These are phyloP conservation scores for Meandrina meandrites DNA, from an alignment of 92 coral and sea anemone genomes.

Conservation along the genomic window DNA sequence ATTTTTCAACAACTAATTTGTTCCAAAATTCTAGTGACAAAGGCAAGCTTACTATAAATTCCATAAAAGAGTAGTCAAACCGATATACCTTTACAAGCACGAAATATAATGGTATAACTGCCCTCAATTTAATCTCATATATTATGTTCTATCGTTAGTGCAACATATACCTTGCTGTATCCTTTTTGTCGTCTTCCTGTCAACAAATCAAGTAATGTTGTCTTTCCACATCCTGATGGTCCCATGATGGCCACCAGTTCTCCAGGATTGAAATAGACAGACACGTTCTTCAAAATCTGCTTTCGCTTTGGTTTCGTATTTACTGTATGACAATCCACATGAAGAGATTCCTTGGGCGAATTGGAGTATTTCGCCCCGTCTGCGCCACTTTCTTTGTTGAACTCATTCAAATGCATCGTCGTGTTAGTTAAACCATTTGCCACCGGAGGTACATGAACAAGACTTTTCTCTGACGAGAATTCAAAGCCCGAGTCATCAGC, in stretches of 20 bases:
- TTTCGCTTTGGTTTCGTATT: background rate
- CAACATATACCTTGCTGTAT: conserved; percentile 39
- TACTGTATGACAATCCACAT: background rate
- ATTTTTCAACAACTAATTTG: too few relatives aligned
- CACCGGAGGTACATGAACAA: too few relatives aligned
- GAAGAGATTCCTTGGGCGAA: background rate
- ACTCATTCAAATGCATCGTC: background rate
- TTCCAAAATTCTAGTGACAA: too few relatives aligned
- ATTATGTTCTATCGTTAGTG: background rate
- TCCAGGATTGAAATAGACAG: conserved; percentile 59
- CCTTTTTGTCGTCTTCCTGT: conserved; percentile 53
- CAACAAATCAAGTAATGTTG: conserved; percentile 50
- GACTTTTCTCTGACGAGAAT: background rate
- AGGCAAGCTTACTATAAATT: too few relatives aligned
- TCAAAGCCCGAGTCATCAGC: background rate
- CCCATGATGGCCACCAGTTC: conserved; percentile 64
- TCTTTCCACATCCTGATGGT: conserved; percentile 64
- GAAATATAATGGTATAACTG: too few relatives aligned
- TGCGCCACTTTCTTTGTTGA: background rate
- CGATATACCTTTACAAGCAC: too few relatives aligned
- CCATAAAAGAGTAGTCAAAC: too few relatives aligned
- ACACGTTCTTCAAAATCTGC: conserved; percentile 46
- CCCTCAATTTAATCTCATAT: too few relatives aligned
- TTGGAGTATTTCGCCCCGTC: background rate
- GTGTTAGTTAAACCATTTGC: background rate